Base-by-base conservation (phyloP, 2,797 vertebrate species). In the Acropternis orthonyx region DNA sequence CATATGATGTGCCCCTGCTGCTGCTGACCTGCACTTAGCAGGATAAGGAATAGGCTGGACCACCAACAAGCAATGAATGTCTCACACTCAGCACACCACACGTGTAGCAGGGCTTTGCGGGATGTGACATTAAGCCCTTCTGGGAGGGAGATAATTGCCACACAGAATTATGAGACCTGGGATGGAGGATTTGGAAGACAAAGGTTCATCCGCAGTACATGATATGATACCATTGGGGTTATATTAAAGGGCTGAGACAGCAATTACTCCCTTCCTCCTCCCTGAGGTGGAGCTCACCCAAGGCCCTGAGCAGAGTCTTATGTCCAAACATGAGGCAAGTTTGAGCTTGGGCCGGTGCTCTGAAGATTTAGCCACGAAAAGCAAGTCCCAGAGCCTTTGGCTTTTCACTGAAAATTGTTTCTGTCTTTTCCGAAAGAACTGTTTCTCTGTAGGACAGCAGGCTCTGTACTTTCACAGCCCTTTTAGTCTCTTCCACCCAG, bases 281-380 rank as follows among this genome's bases (percentile, higher is more conserved):
- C 67, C 89, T 0, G 14, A 65, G 76, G 76, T 95, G 82, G 90
- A 97, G 82, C 66, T 95, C 79, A 73, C 92, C 83, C 93, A 95
- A 91, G 48, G 89, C 89, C 76, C 55, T 93, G 66, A 93, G 92
- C 92, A 74, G 12, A 92, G 61, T 77, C 94, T 91, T 75, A 12
- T 81, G 88, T 90, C 95, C 95, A 96, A 96, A 96, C 79, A 92
- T 0, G 1, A 95, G 93, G 76, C 94, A 96, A 93, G 94, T 95
- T 88, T 27, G 62, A 96, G 95, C 95, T 85, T 96, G 95, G 93
- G 69, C 73, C 0, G 1, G 9, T 44, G 79, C 79, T 95, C 85
- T 95, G 88, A 92, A 96, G 58, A 58, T 41, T 55, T 43, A 93
- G 63, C 76, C 18, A 5, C 28, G 36, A 66, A 82, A 88, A 90